phyloP scores from a whole-genome alignment of 2,113 vertebrate species.

The Bufo bufo region DNA sequence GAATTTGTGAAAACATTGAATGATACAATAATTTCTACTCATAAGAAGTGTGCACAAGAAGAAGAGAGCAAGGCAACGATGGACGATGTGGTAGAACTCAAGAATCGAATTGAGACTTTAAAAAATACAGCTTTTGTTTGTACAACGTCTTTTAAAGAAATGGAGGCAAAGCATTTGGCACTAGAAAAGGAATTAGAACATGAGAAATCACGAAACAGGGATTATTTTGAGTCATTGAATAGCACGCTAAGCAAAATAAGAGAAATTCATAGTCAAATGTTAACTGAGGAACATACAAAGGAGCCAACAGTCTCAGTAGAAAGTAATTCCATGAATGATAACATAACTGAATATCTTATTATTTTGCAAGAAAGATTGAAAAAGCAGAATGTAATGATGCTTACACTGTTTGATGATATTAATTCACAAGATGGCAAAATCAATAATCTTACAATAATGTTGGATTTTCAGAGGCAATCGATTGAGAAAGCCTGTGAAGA shows the following conservation, averaged over 20 bases:
- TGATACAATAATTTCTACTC: slow-evolving; percentile 62
- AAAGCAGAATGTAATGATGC: slow-evolving; percentile 70
- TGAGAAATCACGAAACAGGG: slow-evolving; percentile 63
- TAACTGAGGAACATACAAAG: slow-evolving; percentile 59
- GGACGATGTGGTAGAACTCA: slow-evolving; percentile 70
- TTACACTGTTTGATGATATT: slow-evolving; percentile 71
- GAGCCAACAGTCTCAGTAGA: slow-evolving; percentile 47
- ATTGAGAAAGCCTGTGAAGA: slow-evolving; percentile 68
- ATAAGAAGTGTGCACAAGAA: slow-evolving; percentile 62
- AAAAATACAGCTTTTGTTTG: slow-evolving; percentile 68
- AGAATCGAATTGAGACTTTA: slow-evolving; percentile 66
- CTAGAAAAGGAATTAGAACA: slow-evolving; percentile 67
- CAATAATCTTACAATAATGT: slow-evolving; percentile 69
- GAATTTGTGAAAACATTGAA: slow-evolving; percentile 70
- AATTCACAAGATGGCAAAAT: slow-evolving; percentile 72
- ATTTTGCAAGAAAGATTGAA: slow-evolving; percentile 69
- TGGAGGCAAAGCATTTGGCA: slow-evolving; percentile 70
- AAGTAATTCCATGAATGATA: slow-evolving; percentile 53
- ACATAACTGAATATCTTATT: slow-evolving; percentile 65
- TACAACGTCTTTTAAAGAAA: slow-evolving; percentile 68
- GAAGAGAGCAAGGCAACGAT: slow-evolving; percentile 62
- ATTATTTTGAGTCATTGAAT: slow-evolving; percentile 74
- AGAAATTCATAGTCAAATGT: slow-evolving; percentile 64
- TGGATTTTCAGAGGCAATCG: slow-evolving; percentile 68
- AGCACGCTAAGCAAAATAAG: slow-evolving; percentile 72